Evolutionary conservation across 2,113 vertebrate genomes (phyloP), one percentile per base, ranked within the genome.

Genomic region (Megaceryle maxima): DNA sequence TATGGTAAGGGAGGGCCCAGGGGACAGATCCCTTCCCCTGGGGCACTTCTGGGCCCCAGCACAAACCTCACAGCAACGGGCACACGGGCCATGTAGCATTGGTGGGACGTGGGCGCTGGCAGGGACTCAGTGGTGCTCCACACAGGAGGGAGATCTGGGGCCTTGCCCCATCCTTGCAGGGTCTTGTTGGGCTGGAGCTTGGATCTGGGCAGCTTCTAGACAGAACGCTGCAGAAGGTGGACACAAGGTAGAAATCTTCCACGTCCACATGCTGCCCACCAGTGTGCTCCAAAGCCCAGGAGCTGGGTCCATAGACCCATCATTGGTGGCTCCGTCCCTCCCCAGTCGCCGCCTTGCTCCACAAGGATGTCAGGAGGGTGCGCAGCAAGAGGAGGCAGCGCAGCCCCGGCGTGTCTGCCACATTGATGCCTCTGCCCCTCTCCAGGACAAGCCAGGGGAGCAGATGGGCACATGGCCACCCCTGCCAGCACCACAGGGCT

Each of bases 91-190:
- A 9, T 0, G 0, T 5, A 35, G 69, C 39, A 6, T 11, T 1
- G 2, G 10, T 15, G 24, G 59, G 57, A 37, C 6, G 16, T 8
- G 5, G 51, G 63, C 1, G 2, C 39, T 53, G 48, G 60, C 29
- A 8, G 56, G 29, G 44, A 9, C 35, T 21, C 31, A 17, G 35
- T 16, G 82, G 83, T 95, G 88, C 97, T 97, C 97, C 97, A 85
- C 98, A 98, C 97, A 96, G 97, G 97, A 98, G 93, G 28, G 2
- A 56, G 21, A 31, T 25, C 28, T 59, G 28, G 17, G 43, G 26
- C 28, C 19, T 66, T 5, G 4, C 3, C 10, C 33, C 28, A 4
- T 13, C 14, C 83, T 35, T 41, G 24, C 37, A 0, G 5, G 55
- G 25, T n/a, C 69, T 18, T 64, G 25, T 22, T 50, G 60, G 50